These are phyloP conservation scores for Drosophila pseudotakahashii DNA, from an alignment of 2,888 invertebrate species.

Conservation along the genomic window DNA sequence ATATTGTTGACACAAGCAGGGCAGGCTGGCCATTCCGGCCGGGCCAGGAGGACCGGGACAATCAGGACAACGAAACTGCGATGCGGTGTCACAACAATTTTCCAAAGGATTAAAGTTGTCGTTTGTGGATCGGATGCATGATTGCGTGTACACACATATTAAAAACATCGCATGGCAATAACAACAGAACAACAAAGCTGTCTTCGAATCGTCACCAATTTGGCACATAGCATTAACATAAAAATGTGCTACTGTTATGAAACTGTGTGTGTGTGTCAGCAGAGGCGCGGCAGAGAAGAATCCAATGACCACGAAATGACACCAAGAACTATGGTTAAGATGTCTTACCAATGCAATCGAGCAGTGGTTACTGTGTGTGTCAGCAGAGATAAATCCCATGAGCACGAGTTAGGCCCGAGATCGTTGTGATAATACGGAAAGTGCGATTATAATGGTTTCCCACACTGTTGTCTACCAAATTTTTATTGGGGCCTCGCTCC, in stretches of 20 bases:
- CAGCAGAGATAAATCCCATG: no score
- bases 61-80: not conserved
- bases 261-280: no score
- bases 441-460: not conserved
- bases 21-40: constrained; percentile 13
- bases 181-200: not conserved
- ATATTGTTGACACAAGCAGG: constrained; percentile 53
- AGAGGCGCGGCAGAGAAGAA: no score
- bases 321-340: no score
- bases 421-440: not conserved
- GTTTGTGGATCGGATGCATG: constrained; percentile 45
- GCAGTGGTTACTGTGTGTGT: no score
- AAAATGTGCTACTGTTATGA: no score
- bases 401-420: no score
- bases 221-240: not conserved
- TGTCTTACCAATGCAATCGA: no score
- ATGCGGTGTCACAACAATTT: constrained; percentile 39
- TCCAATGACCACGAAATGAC: no score
- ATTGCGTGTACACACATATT: constrained; percentile 37
- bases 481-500: not conserved
- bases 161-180: constrained; percentile 30
- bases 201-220: not conserved
- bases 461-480: not conserved
- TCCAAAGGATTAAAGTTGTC: constrained; percentile 56
- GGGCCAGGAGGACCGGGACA: constrained; percentile 17